Conservation (phyloP, 30 jellyfish, hydroid and myxozoan species). For the Cassiopea xamachana region DNA sequence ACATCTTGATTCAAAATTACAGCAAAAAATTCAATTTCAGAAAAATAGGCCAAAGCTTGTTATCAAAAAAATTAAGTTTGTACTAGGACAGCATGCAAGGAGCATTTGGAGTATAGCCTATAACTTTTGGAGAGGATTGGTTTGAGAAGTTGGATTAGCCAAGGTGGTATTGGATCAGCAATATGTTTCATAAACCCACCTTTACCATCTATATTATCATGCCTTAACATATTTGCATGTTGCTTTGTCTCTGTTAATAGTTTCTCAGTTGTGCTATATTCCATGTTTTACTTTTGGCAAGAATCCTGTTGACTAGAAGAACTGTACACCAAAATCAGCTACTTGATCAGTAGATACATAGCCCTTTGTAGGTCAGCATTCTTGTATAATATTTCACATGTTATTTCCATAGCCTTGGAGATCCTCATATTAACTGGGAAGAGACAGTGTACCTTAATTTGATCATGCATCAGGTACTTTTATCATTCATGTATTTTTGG, state of each 20-base stretch:
- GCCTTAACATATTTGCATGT: too few relatives aligned
- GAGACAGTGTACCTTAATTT: slow-evolving; percentile 86
- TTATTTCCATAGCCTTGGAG: slow-evolving; percentile 76
- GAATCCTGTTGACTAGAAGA: background rate
- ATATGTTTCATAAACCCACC: background rate
- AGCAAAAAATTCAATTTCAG: background rate
- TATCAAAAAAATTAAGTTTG: background rate
- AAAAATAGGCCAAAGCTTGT: background rate
- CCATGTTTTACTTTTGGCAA: background rate
- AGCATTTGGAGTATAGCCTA: background rate
- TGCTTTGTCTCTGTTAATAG: background rate
- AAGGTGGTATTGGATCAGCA: background rate
- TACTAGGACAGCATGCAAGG: background rate
- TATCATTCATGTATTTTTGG: background rate
- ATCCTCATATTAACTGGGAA: slow-evolving; percentile 95
- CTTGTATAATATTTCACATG: background rate
- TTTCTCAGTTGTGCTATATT: background rate
- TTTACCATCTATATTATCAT: too few relatives aligned
- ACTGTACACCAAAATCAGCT: background rate
- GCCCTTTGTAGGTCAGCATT: background rate
- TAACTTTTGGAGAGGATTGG: background rate
- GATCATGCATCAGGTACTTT: slow-evolving; percentile 83
- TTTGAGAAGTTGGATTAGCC: background rate
- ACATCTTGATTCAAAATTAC: background rate
- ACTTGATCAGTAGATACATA: background rate